A percentile compares a stretch with the other conserved stretches of the same genome.
phyloP scores from a whole-genome alignment of 2,797 vertebrate species.

The Arctocebus calabarensis region DNA sequence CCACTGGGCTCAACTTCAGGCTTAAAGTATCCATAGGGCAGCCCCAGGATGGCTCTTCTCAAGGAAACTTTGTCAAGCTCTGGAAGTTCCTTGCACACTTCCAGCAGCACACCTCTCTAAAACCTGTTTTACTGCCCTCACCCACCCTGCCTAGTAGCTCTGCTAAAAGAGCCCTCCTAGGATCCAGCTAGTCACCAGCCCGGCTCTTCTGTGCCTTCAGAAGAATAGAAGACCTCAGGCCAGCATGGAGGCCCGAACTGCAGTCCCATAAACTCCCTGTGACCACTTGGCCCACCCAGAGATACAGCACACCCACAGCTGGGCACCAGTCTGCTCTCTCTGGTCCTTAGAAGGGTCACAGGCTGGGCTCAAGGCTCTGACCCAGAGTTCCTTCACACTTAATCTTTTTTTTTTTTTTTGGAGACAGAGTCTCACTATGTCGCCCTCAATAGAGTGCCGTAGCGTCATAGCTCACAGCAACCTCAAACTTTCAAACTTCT shows the following conservation, averaged over 20 bases:
- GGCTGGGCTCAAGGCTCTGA: constrained; percentile 1
- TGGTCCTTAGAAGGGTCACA: not conserved
- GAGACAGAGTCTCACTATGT: no score
- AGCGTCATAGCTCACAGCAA: no score
- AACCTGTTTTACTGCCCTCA: not conserved
- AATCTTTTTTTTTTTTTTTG: no score
- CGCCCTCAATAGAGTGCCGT: no score
- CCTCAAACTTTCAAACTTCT: no score
- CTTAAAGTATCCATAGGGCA: not conserved
- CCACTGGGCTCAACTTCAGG: not conserved
- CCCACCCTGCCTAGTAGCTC: not conserved
- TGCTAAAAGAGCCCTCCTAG: not conserved
- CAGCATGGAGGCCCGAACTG: not conserved
- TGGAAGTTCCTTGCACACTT: not conserved
- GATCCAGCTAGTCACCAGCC: not conserved
- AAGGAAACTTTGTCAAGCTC: constrained; percentile 6
- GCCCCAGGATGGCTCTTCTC: not conserved
- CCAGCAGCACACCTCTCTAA: not conserved
- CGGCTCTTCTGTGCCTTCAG: not conserved
- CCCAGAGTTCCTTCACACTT: not conserved
- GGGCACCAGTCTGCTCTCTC: not conserved
- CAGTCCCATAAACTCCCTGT: not conserved
- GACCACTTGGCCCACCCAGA: not conserved
- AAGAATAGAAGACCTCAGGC: not conserved
- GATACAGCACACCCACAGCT: not conserved